These are phyloP conservation scores for Pedetes capensis DNA, from an alignment of 2,113 vertebrate genomes.

Conservation along the genomic window DNA sequence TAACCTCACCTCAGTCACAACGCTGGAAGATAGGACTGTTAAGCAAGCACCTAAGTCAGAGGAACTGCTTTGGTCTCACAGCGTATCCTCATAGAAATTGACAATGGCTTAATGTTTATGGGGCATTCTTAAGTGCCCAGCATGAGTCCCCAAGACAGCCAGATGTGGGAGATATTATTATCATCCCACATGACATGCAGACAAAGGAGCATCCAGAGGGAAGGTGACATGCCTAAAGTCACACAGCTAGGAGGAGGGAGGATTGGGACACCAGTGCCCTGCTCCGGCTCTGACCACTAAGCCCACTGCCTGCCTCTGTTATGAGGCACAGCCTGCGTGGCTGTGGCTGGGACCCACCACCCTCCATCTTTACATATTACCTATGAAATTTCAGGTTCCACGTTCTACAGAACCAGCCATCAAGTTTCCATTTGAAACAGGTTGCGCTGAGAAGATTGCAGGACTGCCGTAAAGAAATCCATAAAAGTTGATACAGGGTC, in stretches of 20 bases:
- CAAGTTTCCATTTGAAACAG: not conserved
- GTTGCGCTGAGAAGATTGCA: not conserved
- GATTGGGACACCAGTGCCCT: too few species aligned
- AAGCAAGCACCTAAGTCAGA: not conserved
- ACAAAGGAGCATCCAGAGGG: not conserved
- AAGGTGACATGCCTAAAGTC: too few species aligned
- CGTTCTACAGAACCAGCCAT: not conserved
- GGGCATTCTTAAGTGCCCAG: not conserved
- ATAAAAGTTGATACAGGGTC: not conserved
- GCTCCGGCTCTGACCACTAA: not conserved
- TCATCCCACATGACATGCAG: not conserved
- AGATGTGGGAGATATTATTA: not conserved
- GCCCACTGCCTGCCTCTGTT: not conserved
- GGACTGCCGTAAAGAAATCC: not conserved
- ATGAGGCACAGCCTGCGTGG: not conserved
- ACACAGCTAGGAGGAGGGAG: not conserved
- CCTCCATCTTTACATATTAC: not conserved
- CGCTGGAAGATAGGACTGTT: not conserved
- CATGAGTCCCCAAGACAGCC: not conserved
- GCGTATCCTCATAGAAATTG: not conserved
- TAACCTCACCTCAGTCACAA: not conserved
- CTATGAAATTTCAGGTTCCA: not conserved
- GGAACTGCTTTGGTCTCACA: not conserved
- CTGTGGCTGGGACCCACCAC: not conserved
- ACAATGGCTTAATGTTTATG: not conserved